Evolutionary conservation across 2,113 vertebrate genomes (phyloP).

Genomic region (Uria aalge): DNA sequence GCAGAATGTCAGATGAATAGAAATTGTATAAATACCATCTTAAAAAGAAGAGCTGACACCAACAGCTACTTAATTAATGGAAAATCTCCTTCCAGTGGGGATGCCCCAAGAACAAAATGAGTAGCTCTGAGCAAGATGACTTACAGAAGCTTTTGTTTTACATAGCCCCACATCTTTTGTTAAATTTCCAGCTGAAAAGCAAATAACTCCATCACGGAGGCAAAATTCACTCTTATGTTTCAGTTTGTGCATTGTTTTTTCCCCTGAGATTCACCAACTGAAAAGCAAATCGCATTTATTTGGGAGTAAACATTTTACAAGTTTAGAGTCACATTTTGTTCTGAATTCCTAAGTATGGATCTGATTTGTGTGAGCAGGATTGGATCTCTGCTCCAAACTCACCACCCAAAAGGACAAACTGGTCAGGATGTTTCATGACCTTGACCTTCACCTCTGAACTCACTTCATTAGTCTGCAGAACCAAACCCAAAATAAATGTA

Average conservation of each 20-base stretch:
- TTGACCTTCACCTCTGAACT: background rate
- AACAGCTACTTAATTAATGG: background rate
- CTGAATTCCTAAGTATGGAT: background rate
- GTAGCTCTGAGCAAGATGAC: background rate
- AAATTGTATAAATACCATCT: background rate
- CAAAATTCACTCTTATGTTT: background rate
- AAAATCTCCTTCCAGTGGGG: background rate
- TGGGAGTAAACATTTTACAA: background rate
- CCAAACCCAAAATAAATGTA: background rate
- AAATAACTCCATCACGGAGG: background rate
- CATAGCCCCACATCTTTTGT: background rate
- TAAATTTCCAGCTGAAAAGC: background rate
- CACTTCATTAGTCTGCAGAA: background rate
- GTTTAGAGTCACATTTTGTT: background rate
- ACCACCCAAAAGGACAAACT: background rate
- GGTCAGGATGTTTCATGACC: background rate
- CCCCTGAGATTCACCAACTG: background rate
- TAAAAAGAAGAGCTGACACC: background rate
- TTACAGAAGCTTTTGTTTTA: background rate
- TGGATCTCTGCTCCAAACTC: background rate
- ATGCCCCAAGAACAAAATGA: background rate
- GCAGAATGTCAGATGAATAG: background rate
- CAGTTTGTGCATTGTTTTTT: background rate
- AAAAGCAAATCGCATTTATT: background rate
- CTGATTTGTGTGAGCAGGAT: background rate